Percentiles rank a stretch among this genome's conserved stretches.
phyloP scores from a whole-genome alignment of 2,888 invertebrate genomes.

The Nemapogon koenigi region DNA sequence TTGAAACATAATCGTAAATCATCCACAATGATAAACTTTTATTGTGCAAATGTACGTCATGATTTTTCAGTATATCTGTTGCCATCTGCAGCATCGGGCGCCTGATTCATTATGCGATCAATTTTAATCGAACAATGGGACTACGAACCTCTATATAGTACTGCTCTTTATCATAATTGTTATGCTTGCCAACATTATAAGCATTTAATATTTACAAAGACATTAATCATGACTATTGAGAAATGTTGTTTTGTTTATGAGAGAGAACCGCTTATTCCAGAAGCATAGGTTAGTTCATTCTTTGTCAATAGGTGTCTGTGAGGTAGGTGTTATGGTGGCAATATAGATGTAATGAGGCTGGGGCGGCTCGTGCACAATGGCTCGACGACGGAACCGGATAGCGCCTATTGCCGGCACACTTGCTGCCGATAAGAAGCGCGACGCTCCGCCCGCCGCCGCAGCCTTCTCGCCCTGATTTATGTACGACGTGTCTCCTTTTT shows the following conservation, averaged over 20 bases:
- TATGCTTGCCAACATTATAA: too few relatives aligned
- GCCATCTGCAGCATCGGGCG: constrained; percentile 2
- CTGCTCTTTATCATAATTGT: too few relatives aligned
- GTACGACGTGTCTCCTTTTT: constrained; percentile 64
- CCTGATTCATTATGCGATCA: constrained; percentile 18
- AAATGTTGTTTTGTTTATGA: too few relatives aligned
- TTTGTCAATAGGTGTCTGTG: constrained; percentile 19
- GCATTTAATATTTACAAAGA: too few relatives aligned
- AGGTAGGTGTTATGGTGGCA: constrained; percentile 23
- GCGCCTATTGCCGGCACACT: constrained; percentile 47
- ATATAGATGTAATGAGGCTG: constrained; percentile 1
- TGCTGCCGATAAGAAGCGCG: constrained; percentile 10
- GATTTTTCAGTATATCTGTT: constrained; percentile 2
- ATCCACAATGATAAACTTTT: neutral
- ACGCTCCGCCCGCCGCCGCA: constrained; percentile 22
- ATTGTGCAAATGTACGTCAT: neutral
- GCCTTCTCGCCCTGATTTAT: constrained; percentile 42
- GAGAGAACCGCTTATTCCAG: too few relatives aligned
- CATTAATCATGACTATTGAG: too few relatives aligned
- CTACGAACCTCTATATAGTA: too few relatives aligned
- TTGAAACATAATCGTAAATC: neutral
- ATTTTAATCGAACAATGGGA: constrained; percentile 19
- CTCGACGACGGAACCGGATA: constrained; percentile 59
- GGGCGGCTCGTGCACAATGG: constrained; percentile 30
- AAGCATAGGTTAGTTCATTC: too few relatives aligned